A percentile compares a stretch with the other conserved stretches of the same genome.
Evolutionary conservation across 2,113 vertebrate species (phyloP).

Genomic region (Engraulis encrasicolus): DNA sequence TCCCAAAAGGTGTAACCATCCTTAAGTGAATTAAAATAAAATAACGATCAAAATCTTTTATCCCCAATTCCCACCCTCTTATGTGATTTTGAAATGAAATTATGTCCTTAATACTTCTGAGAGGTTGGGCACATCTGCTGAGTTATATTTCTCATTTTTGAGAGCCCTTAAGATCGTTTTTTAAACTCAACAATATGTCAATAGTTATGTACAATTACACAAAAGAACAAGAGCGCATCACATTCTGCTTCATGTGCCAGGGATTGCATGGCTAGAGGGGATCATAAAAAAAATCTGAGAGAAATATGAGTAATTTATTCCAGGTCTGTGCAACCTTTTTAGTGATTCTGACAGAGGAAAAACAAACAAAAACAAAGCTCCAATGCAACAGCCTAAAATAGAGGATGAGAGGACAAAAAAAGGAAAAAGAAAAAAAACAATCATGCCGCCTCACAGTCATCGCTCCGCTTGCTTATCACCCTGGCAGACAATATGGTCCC

Average conservation of each 20-base stretch:
- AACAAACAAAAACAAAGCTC: not conserved
- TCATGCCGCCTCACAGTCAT: not conserved
- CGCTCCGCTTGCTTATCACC: slow-evolving; percentile 63
- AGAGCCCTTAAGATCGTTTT: not conserved
- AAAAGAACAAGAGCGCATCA: not conserved
- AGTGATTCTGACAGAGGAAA: not conserved
- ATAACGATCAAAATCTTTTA: slow-evolving; percentile 1
- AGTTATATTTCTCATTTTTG: not conserved
- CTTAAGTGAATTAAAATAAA: not conserved
- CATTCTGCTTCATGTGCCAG: no score
- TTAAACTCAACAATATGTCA: not conserved
- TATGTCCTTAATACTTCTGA: not conserved
- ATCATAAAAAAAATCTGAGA: no score
- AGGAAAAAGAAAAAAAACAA: not conserved
- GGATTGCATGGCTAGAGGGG: no score
- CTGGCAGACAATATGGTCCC: slow-evolving; percentile 67
- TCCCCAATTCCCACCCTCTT: slow-evolving; percentile 13
- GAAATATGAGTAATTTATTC: no score
- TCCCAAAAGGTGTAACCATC: not conserved
- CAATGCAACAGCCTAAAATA: not conserved
- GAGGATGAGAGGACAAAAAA: not conserved
- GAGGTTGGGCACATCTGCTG: not conserved
- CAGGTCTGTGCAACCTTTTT: no score
- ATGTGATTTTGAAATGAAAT: slow-evolving; percentile 3
- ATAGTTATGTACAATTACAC: not conserved